Base-by-base conservation (phyloP, 1,140 invertebrate genomes). In the Akabosia matsudoensis region DNA sequence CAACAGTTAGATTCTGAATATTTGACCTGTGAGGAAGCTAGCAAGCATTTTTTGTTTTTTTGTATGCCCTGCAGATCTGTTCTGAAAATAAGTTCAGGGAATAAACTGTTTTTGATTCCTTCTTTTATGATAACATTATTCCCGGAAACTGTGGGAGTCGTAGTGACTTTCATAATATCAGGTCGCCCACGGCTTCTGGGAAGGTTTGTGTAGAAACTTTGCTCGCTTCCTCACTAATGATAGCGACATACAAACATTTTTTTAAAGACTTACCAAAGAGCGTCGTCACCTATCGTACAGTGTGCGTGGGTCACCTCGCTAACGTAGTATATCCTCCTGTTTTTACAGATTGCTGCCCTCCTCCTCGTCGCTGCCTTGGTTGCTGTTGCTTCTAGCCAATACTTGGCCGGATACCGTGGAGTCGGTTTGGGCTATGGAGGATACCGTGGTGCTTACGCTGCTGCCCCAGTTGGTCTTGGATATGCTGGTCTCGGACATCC, bases 321-420 rank as follows among this genome's bases (percentile, higher is more conserved):
- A 10, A 10, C 37, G 37, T 45, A 7, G 7, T 45, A 10, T 45
- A 45, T 75, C 24, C 24, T 28, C 33, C 34, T 75, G 16, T 13
- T 52, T 51, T 72, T 28, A 34, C 73, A 78, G 76, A 26, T 78
- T 4, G 73, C 76, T 74, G 73, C 76, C 71, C 30, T 74, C 56
- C 33, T 74, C 33, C 3, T 56, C 45, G 70, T 54, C 73, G 72
- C 71, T 45, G 76, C 70, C 51, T 56, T 78, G 28, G 28, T 74
- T 28, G 76, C 76, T 22, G 18, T 74, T 34, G 71, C 76, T 30
- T 33, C 74, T 51, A 64, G 52, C 33, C 76, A 78, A 78, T 75
- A 74, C 67, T 56, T 54, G 7, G 54, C 24, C 4, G 45, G 31
- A 22, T 75, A 56, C 26, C 73, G 45, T 14, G 18, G 37, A 45